Evolutionary conservation across 2,888 invertebrate genomes (phyloP).

Genomic region (Andricus quercusramuli): DNA sequence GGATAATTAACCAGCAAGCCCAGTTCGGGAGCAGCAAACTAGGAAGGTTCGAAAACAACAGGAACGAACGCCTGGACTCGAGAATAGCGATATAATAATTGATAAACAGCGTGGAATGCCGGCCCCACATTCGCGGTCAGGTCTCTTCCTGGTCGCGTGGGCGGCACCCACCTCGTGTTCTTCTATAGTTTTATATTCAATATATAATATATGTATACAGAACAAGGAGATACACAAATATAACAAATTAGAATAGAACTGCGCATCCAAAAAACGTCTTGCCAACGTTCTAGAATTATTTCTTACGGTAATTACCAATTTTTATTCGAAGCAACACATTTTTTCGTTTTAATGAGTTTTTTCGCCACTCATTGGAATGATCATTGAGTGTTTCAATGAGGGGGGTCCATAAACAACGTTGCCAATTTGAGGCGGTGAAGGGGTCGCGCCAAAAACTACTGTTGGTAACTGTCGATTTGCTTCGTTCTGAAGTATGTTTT

Average conservation of each 20-base stretch:
- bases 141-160: conserved; percentile 65
- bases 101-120: conserved; percentile 66
- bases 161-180: conserved; percentile 57
- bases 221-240: neutral
- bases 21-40: conserved; percentile 43
- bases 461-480: too few relatives aligned
- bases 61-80: conserved; percentile 35
- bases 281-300: too few relatives aligned
- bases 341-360: too few relatives aligned
- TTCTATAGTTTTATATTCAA: conserved; percentile 45
- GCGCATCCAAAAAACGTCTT: too few relatives aligned
- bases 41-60: conserved; percentile 46
- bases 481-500: too few relatives aligned
- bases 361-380: too few relatives aligned
- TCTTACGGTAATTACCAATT: too few relatives aligned
- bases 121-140: conserved; percentile 49
- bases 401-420: too few relatives aligned
- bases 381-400: too few relatives aligned
- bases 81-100: conserved; percentile 62
- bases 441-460: too few relatives aligned
- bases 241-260: neutral
- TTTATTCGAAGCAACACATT: too few relatives aligned
- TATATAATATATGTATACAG: neutral
- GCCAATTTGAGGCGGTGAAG: too few relatives aligned
- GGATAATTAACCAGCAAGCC: conserved; percentile 45